Evolutionary conservation across 1,140 invertebrate species (phyloP).

Genomic region (Drosophila oshimai): DNA sequence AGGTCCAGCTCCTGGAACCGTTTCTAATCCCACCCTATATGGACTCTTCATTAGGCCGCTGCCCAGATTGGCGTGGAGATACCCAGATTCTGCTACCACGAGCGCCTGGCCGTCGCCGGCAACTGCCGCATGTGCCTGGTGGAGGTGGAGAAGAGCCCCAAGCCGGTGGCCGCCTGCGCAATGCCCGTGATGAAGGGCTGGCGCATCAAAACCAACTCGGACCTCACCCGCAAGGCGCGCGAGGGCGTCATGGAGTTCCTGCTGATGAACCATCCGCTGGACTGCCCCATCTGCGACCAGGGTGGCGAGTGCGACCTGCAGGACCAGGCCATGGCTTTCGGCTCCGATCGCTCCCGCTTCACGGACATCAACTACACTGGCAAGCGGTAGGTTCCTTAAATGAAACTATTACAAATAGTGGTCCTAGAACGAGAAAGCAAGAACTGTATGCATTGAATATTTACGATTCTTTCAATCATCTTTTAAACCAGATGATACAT

Average conservation of each 20-base stretch:
- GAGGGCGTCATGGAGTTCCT: slow-evolving; percentile 99
- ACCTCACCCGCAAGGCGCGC: slow-evolving; percentile 95
- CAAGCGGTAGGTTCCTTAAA: slow-evolving; percentile 93
- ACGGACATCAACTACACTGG: slow-evolving; percentile 96
- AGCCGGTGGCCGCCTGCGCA: slow-evolving; percentile 99
- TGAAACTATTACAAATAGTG: no score
- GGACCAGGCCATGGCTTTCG: slow-evolving; percentile 99
- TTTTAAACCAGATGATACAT: no score
- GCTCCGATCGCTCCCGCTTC: slow-evolving; percentile 96
- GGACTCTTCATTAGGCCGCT: slow-evolving; percentile 88
- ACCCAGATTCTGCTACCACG: slow-evolving; percentile 99
- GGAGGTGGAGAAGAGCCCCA: slow-evolving; percentile 96
- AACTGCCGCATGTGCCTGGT: slow-evolving; percentile 99
- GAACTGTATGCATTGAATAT: no score
- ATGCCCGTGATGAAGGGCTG: slow-evolving; percentile 99
- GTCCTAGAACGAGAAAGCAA: no score
- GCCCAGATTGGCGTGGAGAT: slow-evolving; percentile 98
- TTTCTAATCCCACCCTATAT: not conserved
- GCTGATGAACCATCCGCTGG: slow-evolving; percentile 98
- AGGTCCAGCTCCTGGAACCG: no score
- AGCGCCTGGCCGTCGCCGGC: slow-evolving; percentile 97
- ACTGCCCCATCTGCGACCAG: slow-evolving; percentile 99
- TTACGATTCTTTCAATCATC: no score
- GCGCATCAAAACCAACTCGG: slow-evolving; percentile 98
- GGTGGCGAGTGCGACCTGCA: slow-evolving; percentile 99